Conservation (phyloP, 2,797 vertebrate species). For the Sebastiscus tertius region DNA sequence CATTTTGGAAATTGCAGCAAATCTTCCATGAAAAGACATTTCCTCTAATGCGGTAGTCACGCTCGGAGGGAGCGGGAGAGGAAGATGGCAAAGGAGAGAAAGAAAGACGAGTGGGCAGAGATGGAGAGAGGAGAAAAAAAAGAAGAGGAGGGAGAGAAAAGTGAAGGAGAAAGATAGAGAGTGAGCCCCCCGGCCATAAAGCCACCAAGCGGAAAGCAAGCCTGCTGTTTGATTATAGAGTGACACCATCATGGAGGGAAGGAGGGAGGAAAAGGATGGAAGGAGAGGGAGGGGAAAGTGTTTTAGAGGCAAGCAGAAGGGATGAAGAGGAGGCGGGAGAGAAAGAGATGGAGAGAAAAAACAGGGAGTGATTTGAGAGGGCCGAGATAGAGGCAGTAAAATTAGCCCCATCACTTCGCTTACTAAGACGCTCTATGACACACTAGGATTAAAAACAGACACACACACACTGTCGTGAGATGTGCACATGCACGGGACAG, state of each 20-base stretch:
- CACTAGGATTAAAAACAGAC: constrained; percentile 55
- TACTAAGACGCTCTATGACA: constrained; percentile 62
- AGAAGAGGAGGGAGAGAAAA: constrained; percentile 13
- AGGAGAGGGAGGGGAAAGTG: constrained; percentile 47
- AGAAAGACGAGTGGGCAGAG: constrained; percentile 47
- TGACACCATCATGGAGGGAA: constrained; percentile 75
- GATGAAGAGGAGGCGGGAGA: constrained; percentile 37
- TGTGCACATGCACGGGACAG: constrained; percentile 57
- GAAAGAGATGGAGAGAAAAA: constrained; percentile 17
- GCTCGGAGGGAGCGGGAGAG: constrained; percentile 72
- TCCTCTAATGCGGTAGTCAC: constrained; percentile 88
- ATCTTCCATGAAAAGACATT: constrained; percentile 92
- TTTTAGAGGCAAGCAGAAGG: constrained; percentile 43
- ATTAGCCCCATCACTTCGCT: constrained; percentile 74
- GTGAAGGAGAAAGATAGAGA: constrained; percentile 65
- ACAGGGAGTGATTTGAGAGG: constrained; percentile 49
- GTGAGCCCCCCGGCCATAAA: constrained; percentile 84
- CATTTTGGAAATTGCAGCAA: constrained; percentile 88
- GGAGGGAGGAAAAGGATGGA: constrained; percentile 34
- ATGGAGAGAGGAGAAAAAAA: constrained; percentile 24
- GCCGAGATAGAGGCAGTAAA: constrained; percentile 67
- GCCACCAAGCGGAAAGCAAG: constrained; percentile 88
- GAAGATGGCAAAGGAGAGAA: constrained; percentile 58
- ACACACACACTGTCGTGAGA: constrained; percentile 19
- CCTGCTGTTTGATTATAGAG: constrained; percentile 87